Conservation (phyloP, 1,140 invertebrate genomes). For the Chrysomallon squamiferum region DNA sequence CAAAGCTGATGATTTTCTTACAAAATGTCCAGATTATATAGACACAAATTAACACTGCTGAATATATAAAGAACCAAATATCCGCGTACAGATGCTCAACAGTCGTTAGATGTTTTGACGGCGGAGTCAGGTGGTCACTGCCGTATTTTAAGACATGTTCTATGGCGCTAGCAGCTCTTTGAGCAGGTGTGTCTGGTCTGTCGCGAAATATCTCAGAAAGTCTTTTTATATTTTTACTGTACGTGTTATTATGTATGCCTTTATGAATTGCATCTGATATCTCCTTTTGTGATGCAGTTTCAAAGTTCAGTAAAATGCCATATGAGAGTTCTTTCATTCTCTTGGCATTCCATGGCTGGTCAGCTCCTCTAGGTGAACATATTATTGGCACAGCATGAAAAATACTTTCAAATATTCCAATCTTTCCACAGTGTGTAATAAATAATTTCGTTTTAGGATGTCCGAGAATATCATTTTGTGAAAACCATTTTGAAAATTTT, state of each 20-base stretch:
- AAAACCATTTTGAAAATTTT: slow-evolving; percentile 29
- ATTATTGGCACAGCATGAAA: slow-evolving; percentile 60
- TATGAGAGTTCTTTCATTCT: slow-evolving; percentile 19
- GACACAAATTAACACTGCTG: too few species aligned
- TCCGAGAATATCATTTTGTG: slow-evolving; percentile 55
- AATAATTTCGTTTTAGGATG: slow-evolving; percentile 66
- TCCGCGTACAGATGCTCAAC: too few species aligned
- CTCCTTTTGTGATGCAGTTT: slow-evolving; percentile 7
- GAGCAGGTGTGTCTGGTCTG: slow-evolving; percentile 22
- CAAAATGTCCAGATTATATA: too few species aligned
- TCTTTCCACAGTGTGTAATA: slow-evolving; percentile 43
- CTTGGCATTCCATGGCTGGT: slow-evolving; percentile 67
- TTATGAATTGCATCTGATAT: slow-evolving; percentile 19
- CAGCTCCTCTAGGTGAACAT: slow-evolving; percentile 75
- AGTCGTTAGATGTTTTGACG: too few species aligned
- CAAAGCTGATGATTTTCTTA: too few species aligned
- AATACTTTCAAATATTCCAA: slow-evolving; percentile 36
- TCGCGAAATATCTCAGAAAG: slow-evolving; percentile 36
- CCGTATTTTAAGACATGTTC: slow-evolving; percentile 49
- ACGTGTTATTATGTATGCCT: slow-evolving; percentile 26
- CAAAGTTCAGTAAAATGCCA: slow-evolving; percentile 24
- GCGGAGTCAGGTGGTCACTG: slow-evolving; percentile 26
- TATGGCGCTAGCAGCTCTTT: slow-evolving; percentile 37
- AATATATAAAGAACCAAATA: too few species aligned
- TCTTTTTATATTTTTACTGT: slow-evolving; percentile 27